phyloP scores from a whole-genome alignment of 2,888 invertebrate genomes.

The Antheraea yamamai region DNA sequence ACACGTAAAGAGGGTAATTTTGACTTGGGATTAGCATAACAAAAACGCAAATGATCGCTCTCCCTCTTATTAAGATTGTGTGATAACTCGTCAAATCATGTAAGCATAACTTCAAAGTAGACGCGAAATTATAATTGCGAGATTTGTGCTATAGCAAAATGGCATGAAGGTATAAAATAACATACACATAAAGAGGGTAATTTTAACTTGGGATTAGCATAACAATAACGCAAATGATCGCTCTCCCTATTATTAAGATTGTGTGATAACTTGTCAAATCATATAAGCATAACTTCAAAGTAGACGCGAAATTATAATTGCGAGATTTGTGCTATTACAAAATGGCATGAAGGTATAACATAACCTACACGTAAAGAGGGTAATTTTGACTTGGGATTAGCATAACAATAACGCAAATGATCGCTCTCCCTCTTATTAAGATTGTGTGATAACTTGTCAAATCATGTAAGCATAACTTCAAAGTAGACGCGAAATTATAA shows the following conservation, averaged over 20 bases:
- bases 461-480: background rate
- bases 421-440: constrained; percentile 31
- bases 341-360: background rate
- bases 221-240: constrained; percentile 75
- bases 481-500: background rate
- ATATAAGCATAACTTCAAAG: background rate
- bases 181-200: constrained; percentile 61
- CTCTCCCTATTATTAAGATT: background rate
- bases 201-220: constrained; percentile 70
- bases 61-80: background rate
- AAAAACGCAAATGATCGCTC: constrained; percentile 70
- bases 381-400: constrained; percentile 70
- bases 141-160: background rate
- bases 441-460: background rate
- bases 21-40: constrained; percentile 71
- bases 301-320: background rate
- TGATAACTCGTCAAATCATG: background rate
- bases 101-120: background rate
- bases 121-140: background rate
- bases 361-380: constrained; percentile 52
- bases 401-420: constrained; percentile 77
- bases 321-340: background rate
- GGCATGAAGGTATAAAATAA: background rate
- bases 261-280: background rate
- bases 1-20: constrained; percentile 66